Evolutionary conservation across 2,888 invertebrate species (phyloP).

Genomic region (Limnephilus lunatus): DNA sequence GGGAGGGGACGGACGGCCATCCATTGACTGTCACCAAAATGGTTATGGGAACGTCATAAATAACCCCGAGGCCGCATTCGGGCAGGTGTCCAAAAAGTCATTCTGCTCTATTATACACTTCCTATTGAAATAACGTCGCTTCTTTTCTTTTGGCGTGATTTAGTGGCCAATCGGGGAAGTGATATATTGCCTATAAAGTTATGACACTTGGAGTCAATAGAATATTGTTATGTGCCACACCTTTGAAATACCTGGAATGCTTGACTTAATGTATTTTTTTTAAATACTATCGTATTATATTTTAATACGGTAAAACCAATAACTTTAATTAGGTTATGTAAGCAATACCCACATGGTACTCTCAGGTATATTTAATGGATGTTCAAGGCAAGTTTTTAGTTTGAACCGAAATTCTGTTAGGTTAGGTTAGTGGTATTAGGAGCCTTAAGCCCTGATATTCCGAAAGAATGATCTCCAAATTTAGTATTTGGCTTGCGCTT

Average conservation of each 20-base stretch:
- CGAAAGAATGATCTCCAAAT: too few species aligned
- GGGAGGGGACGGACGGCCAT: slow-evolving; percentile 7
- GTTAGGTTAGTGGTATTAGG: too few species aligned
- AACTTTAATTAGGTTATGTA: too few species aligned
- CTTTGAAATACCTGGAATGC: not conserved
- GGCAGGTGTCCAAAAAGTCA: slow-evolving; percentile 56
- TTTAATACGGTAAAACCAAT: not conserved
- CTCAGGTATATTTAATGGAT: too few species aligned
- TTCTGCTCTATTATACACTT: not conserved
- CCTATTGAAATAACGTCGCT: not conserved
- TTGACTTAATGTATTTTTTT: not conserved
- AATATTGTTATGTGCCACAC: not conserved
- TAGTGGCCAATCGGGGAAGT: slow-evolving; percentile 30
- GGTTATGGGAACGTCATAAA: slow-evolving; percentile 56
- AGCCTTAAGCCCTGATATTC: too few species aligned
- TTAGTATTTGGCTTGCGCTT: too few species aligned
- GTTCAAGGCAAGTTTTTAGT: too few species aligned
- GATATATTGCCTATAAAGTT: slow-evolving; percentile 14
- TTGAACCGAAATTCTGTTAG: too few species aligned
- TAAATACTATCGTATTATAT: too few species aligned
- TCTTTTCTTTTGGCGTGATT: slow-evolving; percentile 7
- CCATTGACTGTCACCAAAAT: slow-evolving; percentile 61
- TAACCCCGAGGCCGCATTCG: not conserved
- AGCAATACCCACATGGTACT: too few species aligned
- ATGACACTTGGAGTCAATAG: slow-evolving; percentile 8